phyloP scores from a whole-genome alignment of 2,797 vertebrate species.

The Rhincodon typus region DNA sequence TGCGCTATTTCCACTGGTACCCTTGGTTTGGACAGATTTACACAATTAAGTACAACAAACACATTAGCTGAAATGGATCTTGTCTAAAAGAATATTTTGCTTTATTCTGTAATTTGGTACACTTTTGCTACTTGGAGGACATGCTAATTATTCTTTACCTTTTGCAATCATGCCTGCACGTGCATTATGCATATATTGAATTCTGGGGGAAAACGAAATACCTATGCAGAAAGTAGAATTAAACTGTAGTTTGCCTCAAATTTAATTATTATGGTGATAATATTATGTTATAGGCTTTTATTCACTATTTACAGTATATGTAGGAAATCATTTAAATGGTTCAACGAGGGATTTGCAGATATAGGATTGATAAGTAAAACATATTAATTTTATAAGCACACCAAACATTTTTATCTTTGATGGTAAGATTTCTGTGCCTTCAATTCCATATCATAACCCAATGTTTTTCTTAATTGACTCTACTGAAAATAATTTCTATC shows the following conservation, averaged over 20 bases:
- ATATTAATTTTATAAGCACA: background rate
- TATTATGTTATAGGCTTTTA: background rate
- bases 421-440: background rate
- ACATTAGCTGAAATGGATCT: background rate
- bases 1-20: background rate
- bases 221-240: background rate
- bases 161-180: background rate
- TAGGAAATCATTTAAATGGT: background rate
- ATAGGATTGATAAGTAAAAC: slow-evolving; percentile 3
- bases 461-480: background rate
- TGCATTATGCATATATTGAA: background rate
- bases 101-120: background rate
- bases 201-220: background rate
- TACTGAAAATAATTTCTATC: background rate
- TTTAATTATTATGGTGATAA: background rate
- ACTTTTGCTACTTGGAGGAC: background rate
- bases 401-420: background rate
- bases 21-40: background rate
- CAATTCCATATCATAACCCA: background rate
- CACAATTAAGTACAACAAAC: background rate
- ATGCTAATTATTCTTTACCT: background rate
- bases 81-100: background rate
- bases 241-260: background rate
- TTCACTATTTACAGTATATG: background rate
- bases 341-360: background rate